These are phyloP conservation scores for Epicauta chinensis DNA, from an alignment of 1,140 invertebrate species.

Conservation along the genomic window DNA sequence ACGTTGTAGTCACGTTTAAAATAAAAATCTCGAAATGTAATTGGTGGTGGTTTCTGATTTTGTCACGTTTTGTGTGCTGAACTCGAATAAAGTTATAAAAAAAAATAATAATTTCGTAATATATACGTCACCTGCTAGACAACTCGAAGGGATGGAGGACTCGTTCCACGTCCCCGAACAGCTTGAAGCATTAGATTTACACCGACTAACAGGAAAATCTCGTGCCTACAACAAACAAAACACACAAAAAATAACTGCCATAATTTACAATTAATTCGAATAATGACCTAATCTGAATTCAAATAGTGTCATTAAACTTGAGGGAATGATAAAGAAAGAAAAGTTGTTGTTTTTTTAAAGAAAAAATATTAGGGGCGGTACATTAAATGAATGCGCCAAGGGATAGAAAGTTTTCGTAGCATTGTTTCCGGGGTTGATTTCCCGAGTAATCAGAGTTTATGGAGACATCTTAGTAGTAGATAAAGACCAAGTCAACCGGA, in stretches of 20 bases:
- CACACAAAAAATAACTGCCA: too few relatives aligned
- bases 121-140: conserved; percentile 41
- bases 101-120: too few relatives aligned
- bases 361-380: too few relatives aligned
- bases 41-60: not conserved
- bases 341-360: too few relatives aligned
- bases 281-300: conserved; percentile 1
- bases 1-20: conserved; percentile 19
- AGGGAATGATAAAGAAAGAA: too few relatives aligned
- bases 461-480: conserved; percentile 39
- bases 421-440: conserved; percentile 22
- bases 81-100: conserved; percentile 1
- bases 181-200: conserved; percentile 43
- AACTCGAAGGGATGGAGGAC: conserved; percentile 43
- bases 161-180: conserved; percentile 45
- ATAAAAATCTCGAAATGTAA: conserved; percentile 20
- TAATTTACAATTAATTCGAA: too few relatives aligned
- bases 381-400: too few relatives aligned
- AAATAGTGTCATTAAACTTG: not conserved
- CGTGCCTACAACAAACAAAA: conserved; percentile 38
- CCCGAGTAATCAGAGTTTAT: conserved; percentile 39
- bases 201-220: conserved; percentile 21
- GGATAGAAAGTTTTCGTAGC: conserved; percentile 5
- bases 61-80: conserved; percentile 6
- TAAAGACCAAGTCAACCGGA: conserved; percentile 33